Evolutionary conservation across 2,888 invertebrate genomes (phyloP).

Genomic region (Xestia xanthographa): DNA sequence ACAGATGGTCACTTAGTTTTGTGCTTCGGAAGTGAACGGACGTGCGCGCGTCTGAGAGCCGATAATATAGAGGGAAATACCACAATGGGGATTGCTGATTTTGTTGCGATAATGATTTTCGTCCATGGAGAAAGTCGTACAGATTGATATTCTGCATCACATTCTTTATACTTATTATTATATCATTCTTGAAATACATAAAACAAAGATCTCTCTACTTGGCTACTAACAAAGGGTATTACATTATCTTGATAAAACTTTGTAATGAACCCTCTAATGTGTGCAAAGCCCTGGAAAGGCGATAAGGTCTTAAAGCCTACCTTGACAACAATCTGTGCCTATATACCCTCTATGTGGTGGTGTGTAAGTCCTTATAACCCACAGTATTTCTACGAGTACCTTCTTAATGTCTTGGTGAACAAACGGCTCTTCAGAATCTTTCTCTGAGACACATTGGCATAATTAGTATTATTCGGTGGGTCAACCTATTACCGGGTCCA

Average conservation of each 20-base stretch:
- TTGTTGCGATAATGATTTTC: neutral
- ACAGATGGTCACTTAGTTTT: too few species aligned
- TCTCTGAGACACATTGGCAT: neutral
- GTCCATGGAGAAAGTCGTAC: neutral
- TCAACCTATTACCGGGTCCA: too few species aligned
- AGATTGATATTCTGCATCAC: neutral
- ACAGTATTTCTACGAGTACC: neutral
- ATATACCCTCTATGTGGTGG: neutral
- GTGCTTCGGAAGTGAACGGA: too few species aligned
- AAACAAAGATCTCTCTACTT: neutral
- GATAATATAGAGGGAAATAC: too few species aligned
- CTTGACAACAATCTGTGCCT: constrained; percentile 15
- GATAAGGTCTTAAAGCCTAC: constrained; percentile 25
- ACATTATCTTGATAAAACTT: constrained; percentile 39
- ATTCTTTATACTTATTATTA: neutral
- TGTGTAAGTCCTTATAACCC: neutral
- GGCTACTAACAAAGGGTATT: constrained; percentile 2
- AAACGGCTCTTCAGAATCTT: neutral
- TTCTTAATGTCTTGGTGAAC: neutral
- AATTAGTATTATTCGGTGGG: neutral
- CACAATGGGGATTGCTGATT: too few species aligned
- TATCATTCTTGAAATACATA: too few species aligned
- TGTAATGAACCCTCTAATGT: constrained; percentile 42
- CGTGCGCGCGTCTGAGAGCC: too few species aligned
- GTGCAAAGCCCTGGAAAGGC: constrained; percentile 41